Base-by-base conservation (phyloP, 1,140 invertebrate genomes). In the Scaptomyza montana region DNA sequence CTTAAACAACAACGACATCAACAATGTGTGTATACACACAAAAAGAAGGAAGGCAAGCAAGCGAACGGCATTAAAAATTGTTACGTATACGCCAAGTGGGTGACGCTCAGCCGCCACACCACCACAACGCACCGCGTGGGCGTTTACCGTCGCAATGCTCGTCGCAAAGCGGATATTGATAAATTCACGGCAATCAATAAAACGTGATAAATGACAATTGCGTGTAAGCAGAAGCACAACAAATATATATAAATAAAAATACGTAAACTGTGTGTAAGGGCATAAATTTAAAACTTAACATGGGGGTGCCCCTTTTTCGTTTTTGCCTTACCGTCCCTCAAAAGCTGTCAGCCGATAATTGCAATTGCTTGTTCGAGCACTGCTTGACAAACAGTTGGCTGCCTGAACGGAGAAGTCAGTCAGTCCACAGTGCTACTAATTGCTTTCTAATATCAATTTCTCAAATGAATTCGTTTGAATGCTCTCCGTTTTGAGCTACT, bases 141-240 rank as follows among this genome's bases (percentile, higher is more conserved):
- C 64, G 75, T 60, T 59, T 60, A 59, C 68, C 62, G 78, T 80
- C 65, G 78, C 57, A 69, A 51, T 78, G 54, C 73, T 85, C 56
- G 77, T 63, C 50, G 73, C 50, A 76, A 87, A 86, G 68, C 82
- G 82, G 82, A 87, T 87, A 87, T 87, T 87, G 82, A 87, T 87
- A 87, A 87, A 87, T 89, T 87, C 82, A 73, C 82, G 78, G 82
- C 82, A 86, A 86, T 86, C 82, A 86, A 86, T 87, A 86, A 86
- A 86, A 78, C 81, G 82, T 86, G 82, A 86, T 86, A 86, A 86
- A 86, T 86, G 82, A 86, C 82, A 86, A 82, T 87, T 87, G 82
- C 78, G 78, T 87, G 82, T 87, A 87, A 73, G 82, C 50, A 73
- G 66, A 60, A 61, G 50, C 62, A 69, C 57, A 50, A 65, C 25